Percentiles rank a stretch among this genome's conserved stretches.
Conservation (phyloP, 2,113 vertebrate species). For the Prolemur simus region DNA sequence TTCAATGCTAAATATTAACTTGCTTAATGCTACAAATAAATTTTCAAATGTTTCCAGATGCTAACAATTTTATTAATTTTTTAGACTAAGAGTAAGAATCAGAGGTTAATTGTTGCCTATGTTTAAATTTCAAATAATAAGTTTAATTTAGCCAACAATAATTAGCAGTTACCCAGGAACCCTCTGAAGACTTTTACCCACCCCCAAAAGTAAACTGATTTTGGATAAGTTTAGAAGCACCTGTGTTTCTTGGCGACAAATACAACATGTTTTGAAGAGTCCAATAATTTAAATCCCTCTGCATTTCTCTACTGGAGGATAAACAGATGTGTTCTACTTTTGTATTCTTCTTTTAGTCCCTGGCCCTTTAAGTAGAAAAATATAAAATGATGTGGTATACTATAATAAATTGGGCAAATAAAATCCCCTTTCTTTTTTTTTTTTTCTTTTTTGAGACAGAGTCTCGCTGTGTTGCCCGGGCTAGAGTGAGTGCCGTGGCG, state of each 20-base stretch:
- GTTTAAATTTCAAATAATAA: slow-evolving; percentile 2
- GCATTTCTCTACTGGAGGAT: slow-evolving; percentile 7
- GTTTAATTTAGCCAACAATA: background rate
- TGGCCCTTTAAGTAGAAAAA: background rate
- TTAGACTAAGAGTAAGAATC: background rate
- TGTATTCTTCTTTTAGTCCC: background rate
- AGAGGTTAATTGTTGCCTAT: background rate
- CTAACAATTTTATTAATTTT: slow-evolving; percentile 23
- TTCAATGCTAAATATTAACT: background rate
- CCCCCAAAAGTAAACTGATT: background rate
- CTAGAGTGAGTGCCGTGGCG: too few species aligned
- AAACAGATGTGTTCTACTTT: slow-evolving; percentile 15
- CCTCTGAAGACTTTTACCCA: background rate
- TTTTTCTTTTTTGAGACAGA: too few species aligned
- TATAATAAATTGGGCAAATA: slow-evolving; percentile 9
- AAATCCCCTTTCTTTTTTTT: background rate
- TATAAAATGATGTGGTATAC: background rate
- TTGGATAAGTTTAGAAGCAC: slow-evolving; percentile 40
- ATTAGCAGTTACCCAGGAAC: background rate
- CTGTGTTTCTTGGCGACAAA: slow-evolving; percentile 45
- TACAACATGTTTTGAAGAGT: background rate
- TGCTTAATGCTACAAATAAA: background rate
- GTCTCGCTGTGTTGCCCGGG: too few species aligned
- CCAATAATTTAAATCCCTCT: slow-evolving; percentile 44
- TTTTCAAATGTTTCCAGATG: background rate